Conservation (phyloP, 92 coral and sea anemone species). For the Desmophyllum pertusum region DNA sequence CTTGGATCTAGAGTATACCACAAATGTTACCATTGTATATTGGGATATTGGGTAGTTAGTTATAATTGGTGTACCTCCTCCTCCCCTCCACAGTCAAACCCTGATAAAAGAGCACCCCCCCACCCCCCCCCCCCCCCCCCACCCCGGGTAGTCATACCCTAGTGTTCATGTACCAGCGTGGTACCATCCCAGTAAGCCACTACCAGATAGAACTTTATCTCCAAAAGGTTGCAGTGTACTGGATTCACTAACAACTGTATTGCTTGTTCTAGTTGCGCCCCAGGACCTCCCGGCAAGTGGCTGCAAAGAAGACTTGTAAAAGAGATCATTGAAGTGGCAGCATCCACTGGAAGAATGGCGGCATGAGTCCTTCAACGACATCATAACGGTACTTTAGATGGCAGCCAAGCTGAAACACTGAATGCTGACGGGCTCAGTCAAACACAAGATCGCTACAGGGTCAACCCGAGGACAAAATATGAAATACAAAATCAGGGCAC, state of each 20-base stretch:
- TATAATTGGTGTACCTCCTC: too few species aligned
- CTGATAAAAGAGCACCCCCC: too few species aligned
- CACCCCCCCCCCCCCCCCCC: too few species aligned
- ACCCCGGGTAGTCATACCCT: not conserved
- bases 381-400: not conserved
- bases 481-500: slow-evolving; percentile 26
- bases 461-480: slow-evolving; percentile 39
- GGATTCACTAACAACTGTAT: not conserved
- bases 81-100: too few species aligned
- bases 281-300: slow-evolving; percentile 61
- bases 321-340: slow-evolving; percentile 58
- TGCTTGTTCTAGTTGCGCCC: slow-evolving; percentile 46
- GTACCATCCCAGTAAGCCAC: too few species aligned
- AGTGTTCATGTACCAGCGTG: too few species aligned
- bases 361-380: slow-evolving; percentile 27
- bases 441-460: not conserved
- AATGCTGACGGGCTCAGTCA: not conserved
- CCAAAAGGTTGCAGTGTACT: not conserved
- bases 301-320: slow-evolving; percentile 59
- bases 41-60: too few species aligned
- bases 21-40: too few species aligned
- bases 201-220: too few species aligned
- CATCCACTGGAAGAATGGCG: slow-evolving; percentile 63
- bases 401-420: not conserved
- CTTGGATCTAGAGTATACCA: too few species aligned